These are phyloP conservation scores for Pteronotus mesoamericanus DNA, from an alignment of 2,797 vertebrate genomes.

Conservation along the genomic window DNA sequence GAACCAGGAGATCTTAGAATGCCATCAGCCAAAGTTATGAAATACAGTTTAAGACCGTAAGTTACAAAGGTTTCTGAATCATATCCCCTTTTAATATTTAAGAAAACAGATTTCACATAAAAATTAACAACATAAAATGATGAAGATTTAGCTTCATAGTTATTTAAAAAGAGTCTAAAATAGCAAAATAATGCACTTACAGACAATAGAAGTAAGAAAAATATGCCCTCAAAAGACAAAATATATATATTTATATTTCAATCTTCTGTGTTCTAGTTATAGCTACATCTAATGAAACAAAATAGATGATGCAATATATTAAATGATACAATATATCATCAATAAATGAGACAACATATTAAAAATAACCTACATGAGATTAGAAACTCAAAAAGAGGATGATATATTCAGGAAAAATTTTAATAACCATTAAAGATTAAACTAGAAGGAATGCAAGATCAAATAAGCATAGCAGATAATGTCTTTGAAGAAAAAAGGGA, in stretches of 20 bases:
- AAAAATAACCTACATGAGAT: not conserved
- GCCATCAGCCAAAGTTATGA: not conserved
- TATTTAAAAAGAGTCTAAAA: not conserved
- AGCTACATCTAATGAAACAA: not conserved
- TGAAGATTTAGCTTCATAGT: not conserved
- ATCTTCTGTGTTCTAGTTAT: not conserved
- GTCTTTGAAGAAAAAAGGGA: not conserved
- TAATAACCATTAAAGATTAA: not conserved
- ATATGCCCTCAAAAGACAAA: not conserved
- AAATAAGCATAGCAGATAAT: not conserved
- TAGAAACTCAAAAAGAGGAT: not conserved
- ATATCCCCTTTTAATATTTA: not conserved
- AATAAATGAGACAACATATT: not conserved
- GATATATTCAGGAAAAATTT: not conserved
- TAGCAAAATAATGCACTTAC: not conserved
- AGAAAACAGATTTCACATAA: not conserved
- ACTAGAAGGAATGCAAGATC: not conserved
- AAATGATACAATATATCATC: not conserved
- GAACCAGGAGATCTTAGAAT: not conserved
- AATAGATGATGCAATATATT: not conserved
- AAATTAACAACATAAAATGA: not conserved
- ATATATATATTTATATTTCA: not conserved
- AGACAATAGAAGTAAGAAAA: not conserved
- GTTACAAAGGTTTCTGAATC: not conserved
- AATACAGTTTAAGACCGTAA: not conserved